Conservation (phyloP, 2,888 invertebrate species). For the Blastobasis adustella region DNA sequence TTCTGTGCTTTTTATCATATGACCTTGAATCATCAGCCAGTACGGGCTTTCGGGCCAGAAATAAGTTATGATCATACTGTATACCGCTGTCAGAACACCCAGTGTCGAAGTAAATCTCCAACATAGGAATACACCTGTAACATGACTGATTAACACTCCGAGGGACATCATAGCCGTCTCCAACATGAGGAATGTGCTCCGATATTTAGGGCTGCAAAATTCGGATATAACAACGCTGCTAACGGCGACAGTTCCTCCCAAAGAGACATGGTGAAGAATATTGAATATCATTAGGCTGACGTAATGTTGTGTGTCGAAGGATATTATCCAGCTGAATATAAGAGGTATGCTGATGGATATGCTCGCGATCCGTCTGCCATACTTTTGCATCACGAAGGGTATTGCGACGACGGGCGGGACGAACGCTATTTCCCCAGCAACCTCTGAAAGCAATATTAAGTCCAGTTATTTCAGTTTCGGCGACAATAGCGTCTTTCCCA, state of each 20-base stretch:
- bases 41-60: conserved; percentile 21
- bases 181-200: conserved; percentile 17
- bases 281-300: conserved; percentile 14
- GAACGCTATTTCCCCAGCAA: conserved; percentile 20
- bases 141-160: conserved; percentile 19
- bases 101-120: conserved; percentile 15
- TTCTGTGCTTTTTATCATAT: conserved; percentile 17
- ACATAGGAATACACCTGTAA: conserved; percentile 14
- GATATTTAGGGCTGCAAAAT: conserved; percentile 17
- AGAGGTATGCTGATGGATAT: conserved; percentile 17
- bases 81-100: conserved; percentile 13
- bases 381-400: conserved; percentile 22
- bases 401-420: conserved; percentile 21
- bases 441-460: conserved; percentile 16
- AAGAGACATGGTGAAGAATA: conserved; percentile 16
- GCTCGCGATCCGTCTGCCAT: conserved; percentile 18
- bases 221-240: conserved; percentile 22
- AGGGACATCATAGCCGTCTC: conserved; percentile 22
- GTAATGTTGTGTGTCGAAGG: conserved; percentile 11
- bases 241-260: conserved; percentile 20
- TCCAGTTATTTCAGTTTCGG: no score
- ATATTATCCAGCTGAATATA: conserved; percentile 20
- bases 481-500: no score
- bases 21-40: conserved; percentile 20
- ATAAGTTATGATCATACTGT: conserved; percentile 12